phyloP scores from a whole-genome alignment of 2,888 invertebrate genomes.

The Caenorhabditis zanzibari region DNA sequence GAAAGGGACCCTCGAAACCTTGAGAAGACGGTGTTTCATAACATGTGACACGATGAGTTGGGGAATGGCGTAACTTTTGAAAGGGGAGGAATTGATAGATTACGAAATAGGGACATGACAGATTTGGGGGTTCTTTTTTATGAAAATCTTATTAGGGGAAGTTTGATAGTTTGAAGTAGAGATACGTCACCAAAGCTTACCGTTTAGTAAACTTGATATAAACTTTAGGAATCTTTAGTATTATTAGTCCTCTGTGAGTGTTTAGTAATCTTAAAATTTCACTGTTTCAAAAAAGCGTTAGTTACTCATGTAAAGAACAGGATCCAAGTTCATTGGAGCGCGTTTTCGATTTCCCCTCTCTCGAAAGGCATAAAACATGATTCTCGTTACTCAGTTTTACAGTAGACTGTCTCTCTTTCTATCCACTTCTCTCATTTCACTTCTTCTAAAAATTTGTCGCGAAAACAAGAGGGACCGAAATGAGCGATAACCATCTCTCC shows the following conservation, averaged over 20 bases:
- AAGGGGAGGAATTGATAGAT: neutral
- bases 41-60: slow-evolving; percentile 39
- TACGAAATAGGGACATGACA: slow-evolving; percentile 31
- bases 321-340: neutral
- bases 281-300: too few species aligned
- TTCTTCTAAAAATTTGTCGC: slow-evolving; percentile 47
- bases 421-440: slow-evolving; percentile 41
- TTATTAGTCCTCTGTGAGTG: too few species aligned
- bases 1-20: slow-evolving; percentile 25
- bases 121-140: neutral
- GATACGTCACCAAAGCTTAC: neutral
- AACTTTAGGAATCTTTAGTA: too few species aligned
- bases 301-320: too few species aligned
- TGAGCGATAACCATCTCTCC: slow-evolving; percentile 28
- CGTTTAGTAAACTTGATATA: neutral
- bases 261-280: too few species aligned
- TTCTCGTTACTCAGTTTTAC: slow-evolving; percentile 34
- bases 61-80: slow-evolving; percentile 16
- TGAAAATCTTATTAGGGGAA: neutral
- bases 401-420: slow-evolving; percentile 32
- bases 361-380: too few species aligned
- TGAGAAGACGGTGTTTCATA: slow-evolving; percentile 52
- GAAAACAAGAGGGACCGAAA: slow-evolving; percentile 45
- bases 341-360: neutral
- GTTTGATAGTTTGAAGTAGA: neutral